phyloP scores from a whole-genome alignment of 2,797 vertebrate species.

The Crocidura indochinensis region DNA sequence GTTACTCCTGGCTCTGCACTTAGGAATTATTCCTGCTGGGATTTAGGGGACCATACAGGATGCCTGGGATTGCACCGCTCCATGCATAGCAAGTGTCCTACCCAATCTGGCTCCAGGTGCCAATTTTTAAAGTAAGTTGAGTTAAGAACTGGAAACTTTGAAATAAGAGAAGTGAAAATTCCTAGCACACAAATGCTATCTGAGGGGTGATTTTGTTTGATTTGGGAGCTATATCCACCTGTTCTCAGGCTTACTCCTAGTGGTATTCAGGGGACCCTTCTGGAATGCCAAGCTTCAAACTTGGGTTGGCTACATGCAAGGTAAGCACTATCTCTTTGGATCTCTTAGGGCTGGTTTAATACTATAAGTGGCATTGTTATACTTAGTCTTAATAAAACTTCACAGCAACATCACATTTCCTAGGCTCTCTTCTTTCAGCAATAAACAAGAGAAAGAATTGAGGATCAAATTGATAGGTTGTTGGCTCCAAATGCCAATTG shows the following conservation, averaged over 20 bases:
- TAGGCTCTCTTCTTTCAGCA: neutral
- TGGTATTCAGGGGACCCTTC: too few relatives aligned
- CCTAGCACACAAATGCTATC: neutral
- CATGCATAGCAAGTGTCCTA: too few relatives aligned
- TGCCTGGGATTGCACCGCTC: too few relatives aligned
- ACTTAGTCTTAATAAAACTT: neutral
- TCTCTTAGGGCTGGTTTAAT: neutral
- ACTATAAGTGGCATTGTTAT: neutral
- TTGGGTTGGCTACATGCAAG: too few relatives aligned
- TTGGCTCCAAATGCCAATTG: neutral
- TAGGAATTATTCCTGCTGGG: too few relatives aligned
- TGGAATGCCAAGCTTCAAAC: too few relatives aligned
- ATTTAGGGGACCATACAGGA: too few relatives aligned
- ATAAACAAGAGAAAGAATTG: neutral
- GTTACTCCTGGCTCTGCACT: too few relatives aligned
- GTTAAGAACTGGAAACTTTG: neutral
- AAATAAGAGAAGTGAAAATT: neutral
- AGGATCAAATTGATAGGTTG: neutral
- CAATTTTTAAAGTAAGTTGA: neutral
- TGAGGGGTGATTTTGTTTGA: too few relatives aligned
- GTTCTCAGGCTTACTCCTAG: too few relatives aligned
- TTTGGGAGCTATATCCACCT: too few relatives aligned
- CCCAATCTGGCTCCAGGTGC: neutral
- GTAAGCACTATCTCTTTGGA: too few relatives aligned
- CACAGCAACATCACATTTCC: neutral